Evolutionary conservation across 2,888 invertebrate species (phyloP), one percentile per base, ranked within the genome.

Genomic region (Mamestra brassicae): DNA sequence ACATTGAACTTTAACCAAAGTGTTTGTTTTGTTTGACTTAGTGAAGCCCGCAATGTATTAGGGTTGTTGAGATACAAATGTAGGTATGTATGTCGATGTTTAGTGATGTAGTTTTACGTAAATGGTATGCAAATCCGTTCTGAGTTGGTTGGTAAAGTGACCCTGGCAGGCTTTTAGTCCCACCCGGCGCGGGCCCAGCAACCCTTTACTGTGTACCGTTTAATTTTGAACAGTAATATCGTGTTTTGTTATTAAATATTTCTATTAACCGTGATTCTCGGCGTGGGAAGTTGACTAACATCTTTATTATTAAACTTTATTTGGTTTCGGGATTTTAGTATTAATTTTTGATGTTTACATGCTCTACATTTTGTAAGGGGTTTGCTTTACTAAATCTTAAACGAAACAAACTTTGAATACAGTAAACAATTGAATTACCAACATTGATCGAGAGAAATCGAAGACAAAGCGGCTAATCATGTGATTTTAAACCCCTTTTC

Each of bases 141-240:
- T 74, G 72, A 78, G 79, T 85, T 83, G 83, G 84, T 84, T 83
- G 80, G 82, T 87, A 88, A 90, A 90, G 87, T 81, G 79, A 83
- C 82, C 83, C 84, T 86, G 90, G 87, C 90, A 90, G 90, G 91
- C 90, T 90, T 90, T 90, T 89, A 91, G 86, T 57, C 62, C 75
- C 90, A 90, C 76, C 85, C 87, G 88, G 87, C 68, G 79, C 71
- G 66, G 66, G 34, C 52, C 61, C 57, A 60, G 57, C 34, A 77
- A 78, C 76, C 77, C 72, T 61, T 61, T 70, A 65, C 76, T 70
- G 54, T 75, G 66, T 65, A 73, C 67, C 73, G 67, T 84, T 87
- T 82, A 87, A 87, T 84, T 87, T 79, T 74, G 77, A 71, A 61
- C 79, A 75, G 65, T 75, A 75, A 75, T 76, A 80, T 71, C 61